phyloP scores from a whole-genome alignment of 1,140 invertebrate species.

The Bombus waltoni region DNA sequence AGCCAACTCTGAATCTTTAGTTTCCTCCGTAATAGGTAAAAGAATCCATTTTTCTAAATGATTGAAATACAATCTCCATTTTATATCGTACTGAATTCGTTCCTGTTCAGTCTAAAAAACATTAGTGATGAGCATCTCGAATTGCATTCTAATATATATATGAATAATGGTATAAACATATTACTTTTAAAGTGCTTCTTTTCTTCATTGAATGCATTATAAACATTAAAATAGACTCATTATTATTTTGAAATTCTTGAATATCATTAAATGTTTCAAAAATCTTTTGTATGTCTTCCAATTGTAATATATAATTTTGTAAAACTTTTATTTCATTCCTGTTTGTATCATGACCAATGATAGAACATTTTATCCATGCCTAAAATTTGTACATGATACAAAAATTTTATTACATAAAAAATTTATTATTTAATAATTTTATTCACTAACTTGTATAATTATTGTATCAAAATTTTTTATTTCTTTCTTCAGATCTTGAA shows the following conservation, averaged over 20 bases:
- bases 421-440: background rate
- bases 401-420: background rate
- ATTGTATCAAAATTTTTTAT: constrained; percentile 74
- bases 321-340: constrained; percentile 67
- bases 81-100: constrained; percentile 61
- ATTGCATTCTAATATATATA: background rate
- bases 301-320: constrained; percentile 69
- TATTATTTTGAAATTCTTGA: constrained; percentile 70
- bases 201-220: constrained; percentile 69
- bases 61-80: constrained; percentile 73
- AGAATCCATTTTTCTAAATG: constrained; percentile 79
- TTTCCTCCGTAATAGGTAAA: constrained; percentile 74
- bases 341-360: constrained; percentile 69
- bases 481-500: constrained; percentile 66
- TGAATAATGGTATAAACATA: background rate
- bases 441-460: constrained; percentile 73
- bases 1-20: constrained; percentile 70
- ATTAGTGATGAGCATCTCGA: background rate
- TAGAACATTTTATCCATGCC: constrained; percentile 79
- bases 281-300: constrained; percentile 72
- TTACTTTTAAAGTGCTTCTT: constrained; percentile 70
- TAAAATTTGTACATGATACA: constrained; percentile 56
- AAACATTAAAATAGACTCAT: constrained; percentile 73
- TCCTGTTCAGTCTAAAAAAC: constrained; percentile 57
- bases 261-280: constrained; percentile 65